These are phyloP conservation scores for Bufo gargarizans DNA, from an alignment of 2,113 vertebrate species.

Conservation along the genomic window DNA sequence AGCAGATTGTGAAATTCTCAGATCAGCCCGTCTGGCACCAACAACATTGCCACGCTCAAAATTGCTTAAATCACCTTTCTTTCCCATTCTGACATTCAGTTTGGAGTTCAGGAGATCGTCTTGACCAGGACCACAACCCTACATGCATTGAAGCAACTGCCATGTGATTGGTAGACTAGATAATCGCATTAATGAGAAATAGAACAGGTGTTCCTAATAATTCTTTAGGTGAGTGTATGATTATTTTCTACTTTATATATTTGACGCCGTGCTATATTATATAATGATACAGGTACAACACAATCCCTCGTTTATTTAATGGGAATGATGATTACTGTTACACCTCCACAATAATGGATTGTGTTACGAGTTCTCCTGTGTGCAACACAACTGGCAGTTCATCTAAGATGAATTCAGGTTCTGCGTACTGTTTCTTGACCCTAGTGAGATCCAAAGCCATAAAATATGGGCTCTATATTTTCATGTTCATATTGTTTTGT, in stretches of 20 bases:
- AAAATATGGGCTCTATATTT: constrained; percentile 35
- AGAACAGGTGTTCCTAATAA: no score
- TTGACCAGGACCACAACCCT: no score
- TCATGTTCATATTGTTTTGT: constrained; percentile 49
- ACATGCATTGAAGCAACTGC: no score
- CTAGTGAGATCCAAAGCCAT: constrained; percentile 11
- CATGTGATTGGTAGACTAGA: no score
- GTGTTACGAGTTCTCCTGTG: not conserved
- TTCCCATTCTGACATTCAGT: no score
- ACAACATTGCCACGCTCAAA: no score
- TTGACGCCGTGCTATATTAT: not conserved
- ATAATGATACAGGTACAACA: not conserved
- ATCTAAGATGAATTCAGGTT: constrained; percentile 18
- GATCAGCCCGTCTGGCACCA: no score
- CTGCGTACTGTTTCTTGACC: constrained; percentile 25
- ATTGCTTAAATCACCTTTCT: no score
- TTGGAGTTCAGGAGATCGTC: no score
- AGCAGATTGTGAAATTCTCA: no score
- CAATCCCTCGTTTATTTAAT: not conserved
- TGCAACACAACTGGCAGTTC: not conserved
- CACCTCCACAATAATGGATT: not conserved
- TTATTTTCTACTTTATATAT: not conserved
- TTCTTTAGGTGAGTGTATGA: no score
- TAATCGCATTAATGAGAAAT: no score
- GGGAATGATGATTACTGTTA: not conserved